Evolutionary conservation across 2,113 vertebrate genomes (phyloP).

Genomic region (Calonectris borealis): DNA sequence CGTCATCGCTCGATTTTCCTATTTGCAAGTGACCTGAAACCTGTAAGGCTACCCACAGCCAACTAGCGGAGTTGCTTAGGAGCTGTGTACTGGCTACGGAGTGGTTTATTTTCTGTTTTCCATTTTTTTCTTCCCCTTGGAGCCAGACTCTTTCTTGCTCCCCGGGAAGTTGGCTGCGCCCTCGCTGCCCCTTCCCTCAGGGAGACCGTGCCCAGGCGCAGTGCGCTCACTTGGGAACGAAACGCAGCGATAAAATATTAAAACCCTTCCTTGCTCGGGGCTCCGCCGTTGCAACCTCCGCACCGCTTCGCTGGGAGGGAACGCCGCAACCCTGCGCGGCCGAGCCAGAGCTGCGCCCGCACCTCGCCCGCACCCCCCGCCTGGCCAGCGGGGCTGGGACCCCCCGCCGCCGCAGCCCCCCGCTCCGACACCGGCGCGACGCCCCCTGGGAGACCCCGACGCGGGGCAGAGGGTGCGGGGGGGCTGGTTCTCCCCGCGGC

Average conservation of each 20-base stretch:
- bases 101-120: background rate
- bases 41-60: background rate
- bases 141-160: background rate
- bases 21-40: background rate
- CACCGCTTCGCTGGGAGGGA: background rate
- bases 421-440: background rate
- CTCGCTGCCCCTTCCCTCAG: background rate
- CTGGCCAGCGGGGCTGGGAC: background rate
- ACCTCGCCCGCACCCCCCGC: background rate
- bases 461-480: background rate
- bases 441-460: background rate
- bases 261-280: background rate
- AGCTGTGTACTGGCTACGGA: background rate
- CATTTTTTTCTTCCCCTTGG: background rate
- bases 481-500: background rate
- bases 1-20: background rate
- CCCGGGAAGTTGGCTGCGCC: background rate
- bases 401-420: too few species aligned
- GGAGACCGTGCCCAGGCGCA: conserved; percentile 8
- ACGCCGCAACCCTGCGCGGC: background rate
- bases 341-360: background rate
- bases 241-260: conserved; percentile 41
- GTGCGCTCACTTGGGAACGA: background rate
- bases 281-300: background rate
- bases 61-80: background rate